These are phyloP conservation scores for Vombatus ursinus DNA, from an alignment of 2,113 vertebrate genomes.

Conservation along the genomic window DNA sequence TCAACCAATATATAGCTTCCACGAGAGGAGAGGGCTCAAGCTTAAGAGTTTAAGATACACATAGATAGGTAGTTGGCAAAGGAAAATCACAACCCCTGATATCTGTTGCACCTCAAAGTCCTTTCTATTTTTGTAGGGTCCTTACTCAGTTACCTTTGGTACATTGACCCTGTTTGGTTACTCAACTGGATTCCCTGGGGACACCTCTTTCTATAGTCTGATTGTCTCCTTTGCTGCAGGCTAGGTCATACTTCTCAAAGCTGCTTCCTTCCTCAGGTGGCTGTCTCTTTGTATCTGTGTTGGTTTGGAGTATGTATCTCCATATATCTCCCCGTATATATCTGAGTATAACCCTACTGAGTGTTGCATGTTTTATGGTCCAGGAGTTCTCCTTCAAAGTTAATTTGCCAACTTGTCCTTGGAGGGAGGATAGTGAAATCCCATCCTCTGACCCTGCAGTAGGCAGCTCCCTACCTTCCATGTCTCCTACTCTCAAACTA, in stretches of 20 bases:
- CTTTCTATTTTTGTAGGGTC: neutral
- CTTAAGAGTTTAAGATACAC: neutral
- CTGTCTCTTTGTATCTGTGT: neutral
- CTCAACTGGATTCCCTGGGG: neutral
- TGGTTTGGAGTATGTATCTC: neutral
- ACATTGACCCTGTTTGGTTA: neutral
- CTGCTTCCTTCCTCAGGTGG: neutral
- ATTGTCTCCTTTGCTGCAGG: neutral
- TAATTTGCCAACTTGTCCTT: neutral
- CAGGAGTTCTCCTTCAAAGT: neutral
- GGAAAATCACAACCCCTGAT: neutral
- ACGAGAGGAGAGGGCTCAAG: neutral
- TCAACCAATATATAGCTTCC: neutral
- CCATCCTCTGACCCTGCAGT: neutral
- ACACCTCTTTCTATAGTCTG: neutral
- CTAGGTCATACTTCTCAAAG: neutral
- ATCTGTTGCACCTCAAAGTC: neutral
- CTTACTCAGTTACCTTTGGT: neutral
- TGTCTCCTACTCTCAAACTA: neutral
- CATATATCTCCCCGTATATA: neutral
- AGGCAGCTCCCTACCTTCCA: neutral
- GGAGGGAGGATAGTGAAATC: neutral
- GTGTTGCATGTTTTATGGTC: neutral
- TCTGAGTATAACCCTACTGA: neutral
- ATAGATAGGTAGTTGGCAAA: neutral